Base-by-base conservation (phyloP, 2,113 vertebrate species). In the Bettongia penicillata region DNA sequence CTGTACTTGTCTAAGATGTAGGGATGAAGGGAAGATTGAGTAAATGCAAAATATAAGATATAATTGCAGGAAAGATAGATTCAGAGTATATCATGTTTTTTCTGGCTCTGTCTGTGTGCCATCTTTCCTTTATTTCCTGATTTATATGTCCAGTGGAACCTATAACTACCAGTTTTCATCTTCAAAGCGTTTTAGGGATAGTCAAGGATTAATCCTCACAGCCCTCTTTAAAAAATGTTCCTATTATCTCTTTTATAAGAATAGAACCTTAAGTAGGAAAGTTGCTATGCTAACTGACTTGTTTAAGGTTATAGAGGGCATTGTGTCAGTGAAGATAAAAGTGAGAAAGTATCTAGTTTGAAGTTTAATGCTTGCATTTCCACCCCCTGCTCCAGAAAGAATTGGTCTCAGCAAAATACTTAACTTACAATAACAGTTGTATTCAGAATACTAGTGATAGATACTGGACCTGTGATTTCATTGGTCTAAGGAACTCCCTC, bases 341-440 rank as follows among this genome's bases (percentile, higher is more conserved):
- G 90, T 2, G 91, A 52, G n/a, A 57, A 92, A 92, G 93, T 91
- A 92, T 92, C 90, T 91, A 53, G 91, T 90, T 77, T 92, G 68
- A 52, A 92, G 77, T 96, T 95, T 93, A 93, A 47, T 43, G 90
- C 51, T 95, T 28, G 31, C 55, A 90, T 91, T 92, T 90, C 92
- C 61, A 91, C 53, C 91, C 95, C 90, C 31, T 57, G 77, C 95
- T 97, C 94, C 94, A 92, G 96, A 93, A 97, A 96, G 97, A 97
- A 96, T 96, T 93, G 96, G 95, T 94, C 89, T 57, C 95, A 95
- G 53, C 97, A 97, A 96, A 98, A 97, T 97, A 97, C 96, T 97
- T 97, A 97, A 96, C 96, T 97, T 97, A 96, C 97, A 94, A 93
- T 97, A 96, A 96, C 92, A 96, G 97, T 97, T 93, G 97, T 95